These are phyloP conservation scores for Bimastos eiseni DNA, from an alignment of 2,888 invertebrate genomes.

Conservation along the genomic window DNA sequence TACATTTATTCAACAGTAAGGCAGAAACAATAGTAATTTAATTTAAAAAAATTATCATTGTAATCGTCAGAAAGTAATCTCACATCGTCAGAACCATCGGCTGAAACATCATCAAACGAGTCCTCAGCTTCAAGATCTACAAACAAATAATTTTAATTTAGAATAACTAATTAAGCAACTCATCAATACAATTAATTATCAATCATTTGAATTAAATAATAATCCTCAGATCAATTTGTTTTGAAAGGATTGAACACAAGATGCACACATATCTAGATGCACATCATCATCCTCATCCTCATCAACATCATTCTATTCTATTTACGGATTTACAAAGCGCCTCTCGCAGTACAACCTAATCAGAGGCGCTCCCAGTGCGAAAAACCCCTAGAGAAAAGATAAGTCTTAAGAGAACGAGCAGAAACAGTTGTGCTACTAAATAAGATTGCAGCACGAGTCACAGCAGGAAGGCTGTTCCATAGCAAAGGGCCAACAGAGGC, in stretches of 20 bases:
- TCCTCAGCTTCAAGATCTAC: neutral
- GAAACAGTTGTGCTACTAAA: too few relatives aligned
- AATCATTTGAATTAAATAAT: neutral
- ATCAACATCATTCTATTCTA: too few relatives aligned
- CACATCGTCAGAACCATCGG: neutral
- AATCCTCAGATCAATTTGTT: neutral
- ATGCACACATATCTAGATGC: neutral
- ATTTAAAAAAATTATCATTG: neutral
- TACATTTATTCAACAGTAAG: too few relatives aligned
- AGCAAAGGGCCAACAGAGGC: too few relatives aligned
- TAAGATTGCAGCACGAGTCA: too few relatives aligned
- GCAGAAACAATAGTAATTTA: neutral
- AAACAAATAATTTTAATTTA: neutral
- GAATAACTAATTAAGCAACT: neutral
- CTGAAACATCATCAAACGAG: neutral
- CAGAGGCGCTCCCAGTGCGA: too few relatives aligned
- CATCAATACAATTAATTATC: neutral
- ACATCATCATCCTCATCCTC: neutral
- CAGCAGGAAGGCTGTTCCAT: too few relatives aligned
- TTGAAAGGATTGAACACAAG: too few relatives aligned
- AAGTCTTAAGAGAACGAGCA: too few relatives aligned
- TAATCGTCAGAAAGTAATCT: neutral
- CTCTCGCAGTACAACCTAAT: too few relatives aligned
- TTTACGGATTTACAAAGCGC: too few relatives aligned
- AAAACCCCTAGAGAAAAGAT: too few relatives aligned